Evolutionary conservation across 1,140 invertebrate genomes (phyloP), one percentile per base, ranked within the genome.

Genomic region (Neotoxoptera formosana): DNA sequence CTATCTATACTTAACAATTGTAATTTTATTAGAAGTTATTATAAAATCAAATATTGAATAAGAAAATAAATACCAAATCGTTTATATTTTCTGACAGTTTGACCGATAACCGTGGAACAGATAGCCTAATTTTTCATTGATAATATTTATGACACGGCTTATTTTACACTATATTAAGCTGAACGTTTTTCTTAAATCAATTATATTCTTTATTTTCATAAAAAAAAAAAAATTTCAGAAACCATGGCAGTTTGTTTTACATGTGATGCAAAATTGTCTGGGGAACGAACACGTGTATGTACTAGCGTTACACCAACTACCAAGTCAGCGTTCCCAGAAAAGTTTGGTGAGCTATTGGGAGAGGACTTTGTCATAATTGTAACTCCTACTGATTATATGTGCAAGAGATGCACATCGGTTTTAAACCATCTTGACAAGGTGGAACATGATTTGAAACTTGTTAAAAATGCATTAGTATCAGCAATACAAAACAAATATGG

Each of bases 361-460:
- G 94, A 94, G 53, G 93, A 94, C n/a, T 94, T 93, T 91, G 94
- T 94, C 23, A 93, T 94, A 11, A 93, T 94, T 90, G 94, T 94
- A 6, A 94, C 94, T 17, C 91, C 83, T 11, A 76, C 93, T 48
- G 94, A 94, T 93, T 30, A 94, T 81, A 83, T 94, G 48, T 94
- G 94, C 87, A 93, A 94, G 56, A 84, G 93, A 90, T 94, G 94
- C 90, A 89, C 90, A 51, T 84, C 93, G 34, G 93, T 94, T 90
- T 60, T 94, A 25, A 94, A 93, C n/a, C 94, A 94, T 41, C 81
- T 94, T 56, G 94, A 94, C 84, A 94, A 94, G 93, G 45, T 94
- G 23, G 94, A 94, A 94, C 93, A 93, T 86, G 94, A 94, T 45
- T 36, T 94, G n/a, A 93, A 36, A n/a, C 76, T 93, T 34, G 94